Base-by-base conservation (phyloP, 2,888 invertebrate species). In the Leptinotarsa tumamoca region DNA sequence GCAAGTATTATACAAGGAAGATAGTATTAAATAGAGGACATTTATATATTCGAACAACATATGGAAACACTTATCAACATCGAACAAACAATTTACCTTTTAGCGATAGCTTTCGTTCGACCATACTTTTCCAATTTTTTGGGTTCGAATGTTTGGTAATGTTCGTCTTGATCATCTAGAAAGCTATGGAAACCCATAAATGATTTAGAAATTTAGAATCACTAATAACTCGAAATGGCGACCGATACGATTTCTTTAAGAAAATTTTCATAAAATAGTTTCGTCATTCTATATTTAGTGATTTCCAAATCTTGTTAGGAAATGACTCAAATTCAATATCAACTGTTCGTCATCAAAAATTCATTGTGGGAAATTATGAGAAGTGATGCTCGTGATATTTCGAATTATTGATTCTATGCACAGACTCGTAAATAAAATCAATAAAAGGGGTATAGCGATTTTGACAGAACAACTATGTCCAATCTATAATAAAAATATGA, bases 71-170 rank as follows among this genome's bases (percentile, higher is more conserved):
- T n/a, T 63, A 63, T 33, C 33, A 63, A 63, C 63, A 63, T 33
- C 63, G 63, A 63, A 63, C 63, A 63, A 63, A 63, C 33, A 63
- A 63, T 17, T 63, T 63, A 63, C 63, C 63, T 63, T 63, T 63
- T 63, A 33, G 63, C 63, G 33, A 63, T 63, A 63, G 63, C 63
- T 63, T 63, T 63, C 33, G 63, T 63, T 63, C 63, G 63, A 63
- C 63, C 63, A 63, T 63, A 63, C 18, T 63, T 63, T 63, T 63
- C 63, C 63, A 63, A 63, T 33, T 27, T 63, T 63, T 63, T 63
- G 33, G 63, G 63, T 33, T 27, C 63, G 13, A 63, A 63, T n/a
- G 58, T 58, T 21, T 33, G 63, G 63, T 63, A 63, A 33, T 33
- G 27, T 63, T 63, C 63, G 63, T 13, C 33, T 63, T 27, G 33